phyloP scores from a whole-genome alignment of 2,797 vertebrate genomes.

The Protosalanx chinensis region DNA sequence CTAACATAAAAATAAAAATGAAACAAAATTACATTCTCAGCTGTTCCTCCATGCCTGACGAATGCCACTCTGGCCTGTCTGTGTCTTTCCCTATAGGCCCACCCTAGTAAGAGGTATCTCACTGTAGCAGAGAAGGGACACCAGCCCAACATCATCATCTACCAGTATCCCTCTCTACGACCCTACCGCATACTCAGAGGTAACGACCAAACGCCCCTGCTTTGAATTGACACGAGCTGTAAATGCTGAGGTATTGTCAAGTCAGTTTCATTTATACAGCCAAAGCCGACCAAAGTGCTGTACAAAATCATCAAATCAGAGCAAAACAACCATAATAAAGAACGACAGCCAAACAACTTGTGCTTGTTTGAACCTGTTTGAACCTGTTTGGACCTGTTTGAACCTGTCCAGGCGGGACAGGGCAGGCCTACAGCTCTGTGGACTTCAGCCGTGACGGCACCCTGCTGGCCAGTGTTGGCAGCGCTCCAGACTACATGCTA shows the following conservation, averaged over 20 bases:
- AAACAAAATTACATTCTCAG: too few species aligned
- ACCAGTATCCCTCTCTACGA: conserved; percentile 81
- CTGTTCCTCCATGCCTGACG: not conserved
- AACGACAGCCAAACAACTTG: too few species aligned
- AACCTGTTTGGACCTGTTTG: not conserved
- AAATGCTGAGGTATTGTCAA: too few species aligned
- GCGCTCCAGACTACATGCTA: conserved; percentile 83
- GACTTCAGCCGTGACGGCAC: conserved; percentile 81
- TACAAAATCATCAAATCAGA: too few species aligned
- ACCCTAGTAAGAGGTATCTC: conserved; percentile 79
- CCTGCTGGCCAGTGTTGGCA: conserved; percentile 84
- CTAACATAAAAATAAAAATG: too few species aligned
- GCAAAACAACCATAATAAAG: too few species aligned
- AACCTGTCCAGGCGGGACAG: conserved; percentile 79
- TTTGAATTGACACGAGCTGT: too few species aligned
- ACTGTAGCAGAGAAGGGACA: conserved; percentile 87
- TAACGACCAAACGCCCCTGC: conserved; percentile 41
- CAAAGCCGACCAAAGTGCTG: too few species aligned
- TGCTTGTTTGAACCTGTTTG: not conserved
- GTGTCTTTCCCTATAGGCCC: conserved; percentile 72
- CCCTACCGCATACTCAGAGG: conserved; percentile 85
- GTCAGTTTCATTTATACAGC: not conserved
- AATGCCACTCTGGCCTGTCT: not conserved
- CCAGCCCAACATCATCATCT: conserved; percentile 83
- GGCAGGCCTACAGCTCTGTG: conserved; percentile 75